Evolutionary conservation across 2,797 vertebrate genomes (phyloP).

Genomic region (Austrolebias charrua): DNA sequence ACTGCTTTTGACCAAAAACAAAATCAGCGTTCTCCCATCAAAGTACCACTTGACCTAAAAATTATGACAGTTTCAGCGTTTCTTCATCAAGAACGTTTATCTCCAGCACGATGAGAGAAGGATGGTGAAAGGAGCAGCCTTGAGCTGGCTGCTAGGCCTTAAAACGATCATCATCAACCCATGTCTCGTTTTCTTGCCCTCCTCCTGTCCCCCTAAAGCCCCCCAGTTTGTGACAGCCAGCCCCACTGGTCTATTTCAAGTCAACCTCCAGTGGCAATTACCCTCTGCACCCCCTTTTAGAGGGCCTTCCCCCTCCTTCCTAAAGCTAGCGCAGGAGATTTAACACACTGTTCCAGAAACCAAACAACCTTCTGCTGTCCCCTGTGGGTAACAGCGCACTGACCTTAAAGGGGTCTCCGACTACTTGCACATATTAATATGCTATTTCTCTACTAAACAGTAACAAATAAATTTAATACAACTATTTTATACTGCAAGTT

Average conservation of each 20-base stretch:
- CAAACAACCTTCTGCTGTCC: slow-evolving; percentile 61
- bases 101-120: background rate
- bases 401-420: slow-evolving; percentile 16
- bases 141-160: slow-evolving; percentile 29
- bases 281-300: slow-evolving; percentile 48
- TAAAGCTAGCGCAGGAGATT: slow-evolving; percentile 55
- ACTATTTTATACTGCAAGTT: too few species aligned
- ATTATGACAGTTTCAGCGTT: slow-evolving; percentile 6
- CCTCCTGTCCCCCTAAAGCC: slow-evolving; percentile 30
- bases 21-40: background rate
- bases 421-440: too few species aligned
- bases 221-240: slow-evolving; percentile 36
- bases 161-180: slow-evolving; percentile 38
- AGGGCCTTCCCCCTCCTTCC: slow-evolving; percentile 26
- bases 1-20: background rate
- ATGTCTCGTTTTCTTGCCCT: slow-evolving; percentile 39
- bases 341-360: slow-evolving; percentile 29
- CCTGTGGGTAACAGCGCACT: slow-evolving; percentile 30
- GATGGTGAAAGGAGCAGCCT: background rate
- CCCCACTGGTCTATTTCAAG: slow-evolving; percentile 62
- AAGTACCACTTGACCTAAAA: background rate
- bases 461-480: too few species aligned
- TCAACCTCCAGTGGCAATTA: slow-evolving; percentile 45
- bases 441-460: too few species aligned
- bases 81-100: slow-evolving; percentile 13